Conservation (phyloP, 2,888 invertebrate species). For the Phyllotreta cruciferae region DNA sequence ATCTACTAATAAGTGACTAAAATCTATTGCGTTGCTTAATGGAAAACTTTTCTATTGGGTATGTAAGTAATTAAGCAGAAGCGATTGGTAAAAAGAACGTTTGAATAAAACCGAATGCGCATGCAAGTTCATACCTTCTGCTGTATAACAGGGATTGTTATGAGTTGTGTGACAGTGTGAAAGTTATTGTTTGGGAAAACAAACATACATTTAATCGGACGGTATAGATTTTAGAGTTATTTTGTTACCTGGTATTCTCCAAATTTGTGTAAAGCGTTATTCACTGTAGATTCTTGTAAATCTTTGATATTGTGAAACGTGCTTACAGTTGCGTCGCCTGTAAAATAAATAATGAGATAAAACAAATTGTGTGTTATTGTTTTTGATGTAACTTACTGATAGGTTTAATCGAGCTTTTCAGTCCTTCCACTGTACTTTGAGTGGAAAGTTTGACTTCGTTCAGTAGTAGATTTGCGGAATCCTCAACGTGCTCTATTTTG, state of each 20-base stretch:
- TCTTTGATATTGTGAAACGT: constrained; percentile 62
- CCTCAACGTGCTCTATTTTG: constrained; percentile 37
- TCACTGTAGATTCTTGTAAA: constrained; percentile 63
- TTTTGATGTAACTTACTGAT: constrained; percentile 46
- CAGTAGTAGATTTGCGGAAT: constrained; percentile 44
- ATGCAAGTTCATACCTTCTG: constrained; percentile 35
- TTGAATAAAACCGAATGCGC: constrained; percentile 20
- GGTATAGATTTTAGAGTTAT: constrained; percentile 14
- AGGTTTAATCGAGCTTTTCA: constrained; percentile 53
- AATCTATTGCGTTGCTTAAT: neutral
- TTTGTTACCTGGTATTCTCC: constrained; percentile 68
- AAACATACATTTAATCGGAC: constrained; percentile 18
- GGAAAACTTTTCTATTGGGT: neutral
- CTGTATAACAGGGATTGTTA: constrained; percentile 35
- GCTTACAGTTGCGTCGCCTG: constrained; percentile 55
- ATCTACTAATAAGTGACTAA: neutral
- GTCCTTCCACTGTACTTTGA: constrained; percentile 49
- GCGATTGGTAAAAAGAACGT: constrained; percentile 1
- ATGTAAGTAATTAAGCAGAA: neutral
- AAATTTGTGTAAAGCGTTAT: constrained; percentile 68
- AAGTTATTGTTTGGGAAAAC: constrained; percentile 27
- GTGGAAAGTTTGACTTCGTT: constrained; percentile 52
- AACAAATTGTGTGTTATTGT: neutral
- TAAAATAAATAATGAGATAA: constrained; percentile 21
- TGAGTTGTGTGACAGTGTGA: constrained; percentile 35